Evolutionary conservation across 2,113 vertebrate genomes (phyloP).

Genomic region (Canis aureus): DNA sequence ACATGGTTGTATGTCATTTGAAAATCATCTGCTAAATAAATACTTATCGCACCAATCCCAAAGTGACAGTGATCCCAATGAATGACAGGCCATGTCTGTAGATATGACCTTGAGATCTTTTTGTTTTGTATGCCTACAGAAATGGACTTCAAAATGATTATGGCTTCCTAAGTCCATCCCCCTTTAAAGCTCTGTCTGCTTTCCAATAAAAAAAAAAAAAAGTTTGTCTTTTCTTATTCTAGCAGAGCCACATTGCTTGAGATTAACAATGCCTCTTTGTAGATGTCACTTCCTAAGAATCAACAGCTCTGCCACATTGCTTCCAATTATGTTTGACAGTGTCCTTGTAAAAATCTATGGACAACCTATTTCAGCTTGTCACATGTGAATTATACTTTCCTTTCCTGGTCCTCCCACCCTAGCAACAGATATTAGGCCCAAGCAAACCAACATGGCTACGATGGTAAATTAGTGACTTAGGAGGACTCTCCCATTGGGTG

Average conservation of each 20-base stretch:
- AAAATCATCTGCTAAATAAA: constrained; percentile 3
- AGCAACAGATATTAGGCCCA: neutral
- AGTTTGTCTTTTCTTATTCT: neutral
- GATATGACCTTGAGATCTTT: neutral
- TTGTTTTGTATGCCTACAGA: neutral
- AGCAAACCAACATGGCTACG: neutral
- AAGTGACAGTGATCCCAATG: neutral
- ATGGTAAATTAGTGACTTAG: neutral
- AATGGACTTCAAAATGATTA: neutral
- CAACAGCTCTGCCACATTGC: constrained; percentile 58
- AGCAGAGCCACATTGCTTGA: neutral
- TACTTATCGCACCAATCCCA: neutral
- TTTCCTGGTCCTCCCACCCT: neutral
- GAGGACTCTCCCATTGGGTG: neutral
- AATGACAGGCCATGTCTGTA: neutral
- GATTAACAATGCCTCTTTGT: constrained; percentile 70
- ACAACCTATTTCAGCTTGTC: constrained; percentile 69
- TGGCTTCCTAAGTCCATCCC: neutral
- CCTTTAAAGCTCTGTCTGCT: neutral
- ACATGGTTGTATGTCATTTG: neutral
- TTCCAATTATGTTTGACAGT: constrained; percentile 75
- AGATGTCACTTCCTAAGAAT: constrained; percentile 68
- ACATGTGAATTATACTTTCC: constrained; percentile 42
- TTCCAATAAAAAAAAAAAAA: neutral
- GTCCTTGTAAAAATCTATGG: constrained; percentile 70